Conservation (phyloP, 1,140 invertebrate species). For the Pseudomyrmex concolor region DNA sequence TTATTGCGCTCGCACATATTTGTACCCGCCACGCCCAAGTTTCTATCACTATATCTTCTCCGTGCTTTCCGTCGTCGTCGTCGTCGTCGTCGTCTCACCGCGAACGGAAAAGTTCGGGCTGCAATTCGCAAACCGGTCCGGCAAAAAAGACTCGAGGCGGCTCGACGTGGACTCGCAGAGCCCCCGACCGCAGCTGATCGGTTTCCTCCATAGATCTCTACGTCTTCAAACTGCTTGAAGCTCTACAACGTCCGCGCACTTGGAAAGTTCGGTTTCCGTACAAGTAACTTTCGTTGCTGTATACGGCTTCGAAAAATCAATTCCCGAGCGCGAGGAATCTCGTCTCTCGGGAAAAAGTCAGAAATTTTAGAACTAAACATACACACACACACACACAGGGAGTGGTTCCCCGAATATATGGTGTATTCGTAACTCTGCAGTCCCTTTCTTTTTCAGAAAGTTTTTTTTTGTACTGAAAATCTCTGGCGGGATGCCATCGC, state of each 20-base stretch:
- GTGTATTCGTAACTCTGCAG: no score
- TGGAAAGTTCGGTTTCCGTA: constrained; percentile 36
- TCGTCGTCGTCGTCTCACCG: no score
- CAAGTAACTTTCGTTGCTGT: constrained; percentile 10
- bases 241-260: constrained; percentile 14
- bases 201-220: constrained; percentile 36
- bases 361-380: neutral
- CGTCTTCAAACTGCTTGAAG: constrained; percentile 39
- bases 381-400: no score
- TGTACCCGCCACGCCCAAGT: constrained; percentile 13
- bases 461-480: no score
- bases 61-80: neutral
- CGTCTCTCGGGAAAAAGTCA: neutral
- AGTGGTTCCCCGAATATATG: no score
- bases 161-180: constrained; percentile 20
- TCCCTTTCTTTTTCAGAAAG: no score
- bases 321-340: constrained; percentile 11
- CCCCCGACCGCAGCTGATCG: constrained; percentile 15
- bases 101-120: constrained; percentile 43
- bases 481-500: no score
- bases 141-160: constrained; percentile 21
- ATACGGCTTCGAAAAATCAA: constrained; percentile 19
- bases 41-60: constrained; percentile 2
- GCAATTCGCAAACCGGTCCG: constrained; percentile 53
- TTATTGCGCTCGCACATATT: constrained; percentile 1